Conservation (phyloP, 1,140 invertebrate species). For the Drosophila serrata region DNA sequence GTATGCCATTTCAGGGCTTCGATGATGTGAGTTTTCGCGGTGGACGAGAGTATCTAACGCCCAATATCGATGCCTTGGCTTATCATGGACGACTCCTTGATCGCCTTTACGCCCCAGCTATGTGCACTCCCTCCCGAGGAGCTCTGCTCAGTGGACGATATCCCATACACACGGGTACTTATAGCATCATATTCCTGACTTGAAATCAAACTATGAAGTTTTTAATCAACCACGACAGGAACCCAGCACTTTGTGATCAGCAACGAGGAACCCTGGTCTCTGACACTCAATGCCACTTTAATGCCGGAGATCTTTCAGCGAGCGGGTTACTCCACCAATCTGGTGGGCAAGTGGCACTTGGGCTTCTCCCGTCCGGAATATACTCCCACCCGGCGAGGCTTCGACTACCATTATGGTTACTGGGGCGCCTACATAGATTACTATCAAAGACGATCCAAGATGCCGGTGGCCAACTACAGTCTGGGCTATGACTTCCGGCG, state of each 20-base stretch:
- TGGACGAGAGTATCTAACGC: slow-evolving; percentile 92
- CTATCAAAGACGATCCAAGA: slow-evolving; percentile 89
- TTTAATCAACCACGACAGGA: slow-evolving; percentile 85
- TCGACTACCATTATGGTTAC: slow-evolving; percentile 94
- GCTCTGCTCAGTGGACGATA: slow-evolving; percentile 93
- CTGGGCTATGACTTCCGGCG: slow-evolving; percentile 90
- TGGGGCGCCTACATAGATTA: slow-evolving; percentile 94
- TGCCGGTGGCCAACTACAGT: slow-evolving; percentile 86
- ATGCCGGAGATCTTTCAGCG: slow-evolving; percentile 92
- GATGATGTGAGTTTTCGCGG: slow-evolving; percentile 97
- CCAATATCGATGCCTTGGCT: slow-evolving; percentile 93
- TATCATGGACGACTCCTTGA: slow-evolving; percentile 92
- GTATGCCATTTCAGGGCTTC: slow-evolving; percentile 89
- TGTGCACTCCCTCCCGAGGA: slow-evolving; percentile 92
- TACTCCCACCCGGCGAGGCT: slow-evolving; percentile 93
- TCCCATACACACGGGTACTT: slow-evolving; percentile 91
- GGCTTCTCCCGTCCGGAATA: slow-evolving; percentile 90
- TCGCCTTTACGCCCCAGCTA: slow-evolving; percentile 90
- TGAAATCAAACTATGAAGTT: background rate
- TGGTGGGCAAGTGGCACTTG: slow-evolving; percentile 97
- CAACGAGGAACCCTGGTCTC: slow-evolving; percentile 90
- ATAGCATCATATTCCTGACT: background rate
- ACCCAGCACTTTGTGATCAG: slow-evolving; percentile 92
- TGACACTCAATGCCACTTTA: slow-evolving; percentile 90
- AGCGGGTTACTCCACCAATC: slow-evolving; percentile 92